Conservation (phyloP, 1,140 invertebrate species). For the Dendroctonus valens region DNA sequence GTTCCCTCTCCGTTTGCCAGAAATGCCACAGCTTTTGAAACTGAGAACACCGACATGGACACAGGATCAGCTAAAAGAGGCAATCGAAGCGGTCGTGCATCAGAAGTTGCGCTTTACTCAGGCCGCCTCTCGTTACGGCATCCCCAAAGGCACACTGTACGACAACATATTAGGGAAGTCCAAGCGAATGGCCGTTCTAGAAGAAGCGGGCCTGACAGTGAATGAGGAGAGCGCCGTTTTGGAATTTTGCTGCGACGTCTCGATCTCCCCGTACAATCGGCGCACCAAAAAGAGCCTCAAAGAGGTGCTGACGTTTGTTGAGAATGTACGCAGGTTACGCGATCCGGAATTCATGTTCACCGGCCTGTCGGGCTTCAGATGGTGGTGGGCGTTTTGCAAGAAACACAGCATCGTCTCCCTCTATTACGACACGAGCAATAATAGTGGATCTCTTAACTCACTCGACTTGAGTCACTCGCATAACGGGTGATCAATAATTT, state of each 20-base stretch:
- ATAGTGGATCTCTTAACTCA: slow-evolving; percentile 34
- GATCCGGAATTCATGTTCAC: slow-evolving; percentile 66
- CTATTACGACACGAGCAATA: slow-evolving; percentile 55
- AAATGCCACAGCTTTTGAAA: slow-evolving; percentile 62
- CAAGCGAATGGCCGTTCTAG: slow-evolving; percentile 71
- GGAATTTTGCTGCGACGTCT: slow-evolving; percentile 73
- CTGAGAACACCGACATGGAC: slow-evolving; percentile 76
- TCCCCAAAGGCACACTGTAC: slow-evolving; percentile 76
- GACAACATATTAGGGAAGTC: slow-evolving; percentile 78
- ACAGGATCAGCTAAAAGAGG: slow-evolving; percentile 70
- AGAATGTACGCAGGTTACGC: slow-evolving; percentile 59
- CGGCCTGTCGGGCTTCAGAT: slow-evolving; percentile 67
- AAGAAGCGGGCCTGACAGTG: slow-evolving; percentile 63
- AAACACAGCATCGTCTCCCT: slow-evolving; percentile 72
- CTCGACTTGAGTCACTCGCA: slow-evolving; percentile 13
- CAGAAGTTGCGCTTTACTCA: slow-evolving; percentile 77
- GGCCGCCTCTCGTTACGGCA: slow-evolving; percentile 67
- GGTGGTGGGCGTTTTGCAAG: slow-evolving; percentile 83
- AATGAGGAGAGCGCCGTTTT: slow-evolving; percentile 65
- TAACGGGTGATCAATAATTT: neutral
- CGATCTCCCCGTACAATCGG: slow-evolving; percentile 68
- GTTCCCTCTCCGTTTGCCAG: slow-evolving; percentile 45
- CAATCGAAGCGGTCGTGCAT: slow-evolving; percentile 71
- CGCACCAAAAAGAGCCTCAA: slow-evolving; percentile 67
- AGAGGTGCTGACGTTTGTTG: slow-evolving; percentile 65